A percentile compares a stretch with the other conserved stretches of the same genome.
These are phyloP conservation scores for Coryphaenoides rupestris DNA, from an alignment of 2,113 vertebrate species.

Conservation along the genomic window DNA sequence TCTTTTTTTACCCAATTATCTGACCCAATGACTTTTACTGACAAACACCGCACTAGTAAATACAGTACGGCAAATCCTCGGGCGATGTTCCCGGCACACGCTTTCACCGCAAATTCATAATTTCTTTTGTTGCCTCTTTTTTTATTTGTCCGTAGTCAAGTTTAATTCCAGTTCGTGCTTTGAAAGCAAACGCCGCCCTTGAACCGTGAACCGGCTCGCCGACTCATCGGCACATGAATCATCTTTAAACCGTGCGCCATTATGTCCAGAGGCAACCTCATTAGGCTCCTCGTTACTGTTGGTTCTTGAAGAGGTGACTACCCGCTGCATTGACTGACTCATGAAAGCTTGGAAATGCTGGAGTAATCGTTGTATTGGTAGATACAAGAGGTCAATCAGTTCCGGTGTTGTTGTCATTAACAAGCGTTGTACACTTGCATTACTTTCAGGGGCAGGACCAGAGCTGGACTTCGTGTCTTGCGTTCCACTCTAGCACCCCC, in stretches of 20 bases:
- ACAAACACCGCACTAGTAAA: slow-evolving; percentile 64
- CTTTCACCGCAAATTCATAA: slow-evolving; percentile 19
- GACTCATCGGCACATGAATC: slow-evolving; percentile 1
- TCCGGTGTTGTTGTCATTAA: slow-evolving; percentile 29
- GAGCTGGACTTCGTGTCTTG: slow-evolving; percentile 32
- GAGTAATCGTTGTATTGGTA: no score
- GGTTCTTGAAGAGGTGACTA: slow-evolving; percentile 12
- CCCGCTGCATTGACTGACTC: no score
- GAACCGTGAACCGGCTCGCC: slow-evolving; percentile 17
- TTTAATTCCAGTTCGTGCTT: slow-evolving; percentile 13
- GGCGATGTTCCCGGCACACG: slow-evolving; percentile 37
- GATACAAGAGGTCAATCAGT: slow-evolving; percentile 28
- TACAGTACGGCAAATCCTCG: slow-evolving; percentile 44
- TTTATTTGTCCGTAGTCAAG: slow-evolving; percentile 16
- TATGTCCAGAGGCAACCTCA: slow-evolving; percentile 11
- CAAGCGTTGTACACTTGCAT: neutral
- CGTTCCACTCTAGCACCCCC: slow-evolving; percentile 60
- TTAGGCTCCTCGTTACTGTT: slow-evolving; percentile 1
- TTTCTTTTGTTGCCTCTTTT: slow-evolving; percentile 2
- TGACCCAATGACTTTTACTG: slow-evolving; percentile 73
- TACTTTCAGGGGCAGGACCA: neutral
- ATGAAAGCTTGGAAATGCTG: slow-evolving; percentile 20
- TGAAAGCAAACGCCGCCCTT: slow-evolving; percentile 4
- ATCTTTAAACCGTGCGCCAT: neutral
- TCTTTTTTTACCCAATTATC: slow-evolving; percentile 74